A percentile compares a stretch with the other conserved stretches of the same genome.
These are phyloP conservation scores for Dromaius novaehollandiae DNA, from an alignment of 2,113 vertebrate genomes.

Conservation along the genomic window DNA sequence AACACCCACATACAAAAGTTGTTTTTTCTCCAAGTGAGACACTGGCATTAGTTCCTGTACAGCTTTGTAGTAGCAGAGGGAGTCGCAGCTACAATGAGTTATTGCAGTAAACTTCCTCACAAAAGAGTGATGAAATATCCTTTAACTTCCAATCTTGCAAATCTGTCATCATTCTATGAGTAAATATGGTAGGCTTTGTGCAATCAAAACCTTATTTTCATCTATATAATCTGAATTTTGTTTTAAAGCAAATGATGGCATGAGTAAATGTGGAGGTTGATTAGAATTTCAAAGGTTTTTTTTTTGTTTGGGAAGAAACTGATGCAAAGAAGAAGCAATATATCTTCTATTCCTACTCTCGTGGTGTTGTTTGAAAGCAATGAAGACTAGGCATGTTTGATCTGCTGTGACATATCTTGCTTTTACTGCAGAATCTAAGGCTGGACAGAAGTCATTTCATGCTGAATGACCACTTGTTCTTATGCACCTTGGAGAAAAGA, in stretches of 20 bases:
- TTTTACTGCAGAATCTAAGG: neutral
- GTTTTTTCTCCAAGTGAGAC: neutral
- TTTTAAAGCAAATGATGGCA: neutral
- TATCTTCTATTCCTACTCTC: neutral
- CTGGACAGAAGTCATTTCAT: neutral
- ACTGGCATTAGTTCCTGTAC: neutral
- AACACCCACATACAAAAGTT: neutral
- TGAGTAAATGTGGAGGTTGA: neutral
- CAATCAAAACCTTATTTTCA: neutral
- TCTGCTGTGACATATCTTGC: neutral
- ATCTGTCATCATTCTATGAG: neutral
- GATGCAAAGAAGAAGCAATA: neutral
- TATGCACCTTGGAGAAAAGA: neutral
- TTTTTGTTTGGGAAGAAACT: neutral
- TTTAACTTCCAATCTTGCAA: neutral
- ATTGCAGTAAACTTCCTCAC: neutral
- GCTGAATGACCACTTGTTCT: neutral
- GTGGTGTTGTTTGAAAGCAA: neutral
- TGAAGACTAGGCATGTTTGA: neutral
- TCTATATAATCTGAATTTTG: neutral
- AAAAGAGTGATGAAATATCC: neutral
- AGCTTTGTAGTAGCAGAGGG: neutral
- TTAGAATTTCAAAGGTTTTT: neutral
- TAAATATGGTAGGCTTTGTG: neutral
- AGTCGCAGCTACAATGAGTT: neutral